phyloP scores from a whole-genome alignment of 1,140 invertebrate species.

The Octopus sinensis region DNA sequence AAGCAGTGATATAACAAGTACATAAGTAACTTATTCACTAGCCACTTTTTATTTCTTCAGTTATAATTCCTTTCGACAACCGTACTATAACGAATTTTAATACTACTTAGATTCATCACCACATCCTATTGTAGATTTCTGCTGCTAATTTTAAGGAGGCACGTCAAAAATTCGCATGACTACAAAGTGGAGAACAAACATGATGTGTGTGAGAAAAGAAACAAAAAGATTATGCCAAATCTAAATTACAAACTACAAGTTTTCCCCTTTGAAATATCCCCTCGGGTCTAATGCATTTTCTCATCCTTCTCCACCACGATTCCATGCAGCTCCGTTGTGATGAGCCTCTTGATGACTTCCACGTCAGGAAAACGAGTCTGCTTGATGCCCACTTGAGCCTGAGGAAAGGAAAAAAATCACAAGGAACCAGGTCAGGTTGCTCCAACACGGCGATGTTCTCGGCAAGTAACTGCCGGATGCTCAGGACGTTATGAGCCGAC shows the following conservation, averaged over 20 bases:
- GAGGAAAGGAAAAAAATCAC: slow-evolving; percentile 4
- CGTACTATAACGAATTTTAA: too few relatives aligned
- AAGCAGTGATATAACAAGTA: too few relatives aligned
- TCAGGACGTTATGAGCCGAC: slow-evolving; percentile 1
- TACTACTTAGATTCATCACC: too few relatives aligned
- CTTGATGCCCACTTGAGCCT: not conserved
- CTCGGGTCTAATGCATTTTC: slow-evolving; percentile 5
- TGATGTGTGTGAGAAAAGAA: too few relatives aligned
- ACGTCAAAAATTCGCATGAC: too few relatives aligned
- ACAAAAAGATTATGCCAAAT: not conserved
- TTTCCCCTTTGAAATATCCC: not conserved
- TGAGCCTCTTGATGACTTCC: slow-evolving; percentile 1
- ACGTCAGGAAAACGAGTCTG: not conserved
- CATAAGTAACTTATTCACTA: too few relatives aligned
- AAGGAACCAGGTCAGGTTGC: not conserved
- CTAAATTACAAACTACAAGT: slow-evolving; percentile 7
- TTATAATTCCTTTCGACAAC: too few relatives aligned
- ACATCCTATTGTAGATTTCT: too few relatives aligned
- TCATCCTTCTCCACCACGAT: slow-evolving; percentile 5
- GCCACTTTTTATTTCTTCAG: too few relatives aligned
- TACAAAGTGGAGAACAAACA: too few relatives aligned
- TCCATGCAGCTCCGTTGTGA: slow-evolving; percentile 1
- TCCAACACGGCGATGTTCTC: not conserved
- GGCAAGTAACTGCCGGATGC: slow-evolving; percentile 6
- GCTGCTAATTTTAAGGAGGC: too few relatives aligned